A percentile compares a stretch with the other conserved stretches of the same genome.
Evolutionary conservation across 92 coral and sea anemone species (phyloP).

Genomic region (Ricordea florida): DNA sequence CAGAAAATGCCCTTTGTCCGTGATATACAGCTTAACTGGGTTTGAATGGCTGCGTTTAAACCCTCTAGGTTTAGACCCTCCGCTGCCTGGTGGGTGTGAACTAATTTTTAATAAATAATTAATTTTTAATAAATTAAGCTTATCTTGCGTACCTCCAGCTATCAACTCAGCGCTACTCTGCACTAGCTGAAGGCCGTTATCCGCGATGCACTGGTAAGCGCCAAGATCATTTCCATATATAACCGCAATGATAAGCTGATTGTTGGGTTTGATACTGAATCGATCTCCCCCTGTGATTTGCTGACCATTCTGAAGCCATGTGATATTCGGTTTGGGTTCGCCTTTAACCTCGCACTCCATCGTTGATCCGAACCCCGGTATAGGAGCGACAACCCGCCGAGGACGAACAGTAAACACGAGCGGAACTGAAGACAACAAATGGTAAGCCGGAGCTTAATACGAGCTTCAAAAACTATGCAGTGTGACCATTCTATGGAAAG

Average conservation of each 20-base stretch:
- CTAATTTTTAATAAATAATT: neutral
- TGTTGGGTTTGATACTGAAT: constrained; percentile 41
- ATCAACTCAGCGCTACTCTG: constrained; percentile 87
- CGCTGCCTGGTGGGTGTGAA: too few relatives aligned
- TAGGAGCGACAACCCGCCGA: constrained; percentile 49
- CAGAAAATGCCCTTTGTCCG: too few relatives aligned
- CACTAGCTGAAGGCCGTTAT: constrained; percentile 79
- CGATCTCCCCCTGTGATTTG: constrained; percentile 49
- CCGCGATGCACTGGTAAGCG: constrained; percentile 91
- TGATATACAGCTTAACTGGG: too few relatives aligned
- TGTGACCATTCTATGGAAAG: too few relatives aligned
- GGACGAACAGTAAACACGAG: constrained; percentile 74
- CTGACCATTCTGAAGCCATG: constrained; percentile 89
- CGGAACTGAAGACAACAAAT: constrained; percentile 61
- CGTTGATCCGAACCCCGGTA: constrained; percentile 12
- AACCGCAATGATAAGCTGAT: constrained; percentile 47
- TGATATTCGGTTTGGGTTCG: constrained; percentile 82
- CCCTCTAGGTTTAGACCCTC: too few relatives aligned
- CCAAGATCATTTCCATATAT: constrained; percentile 81
- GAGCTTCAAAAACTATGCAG: too few relatives aligned
- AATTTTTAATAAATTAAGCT: neutral
- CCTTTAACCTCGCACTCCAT: constrained; percentile 87
- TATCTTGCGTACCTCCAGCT: constrained; percentile 65
- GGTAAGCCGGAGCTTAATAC: too few relatives aligned
- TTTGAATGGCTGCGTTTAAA: too few relatives aligned